Evolutionary conservation across 2,888 invertebrate species (phyloP).

Genomic region (Parthenolecanium corni): DNA sequence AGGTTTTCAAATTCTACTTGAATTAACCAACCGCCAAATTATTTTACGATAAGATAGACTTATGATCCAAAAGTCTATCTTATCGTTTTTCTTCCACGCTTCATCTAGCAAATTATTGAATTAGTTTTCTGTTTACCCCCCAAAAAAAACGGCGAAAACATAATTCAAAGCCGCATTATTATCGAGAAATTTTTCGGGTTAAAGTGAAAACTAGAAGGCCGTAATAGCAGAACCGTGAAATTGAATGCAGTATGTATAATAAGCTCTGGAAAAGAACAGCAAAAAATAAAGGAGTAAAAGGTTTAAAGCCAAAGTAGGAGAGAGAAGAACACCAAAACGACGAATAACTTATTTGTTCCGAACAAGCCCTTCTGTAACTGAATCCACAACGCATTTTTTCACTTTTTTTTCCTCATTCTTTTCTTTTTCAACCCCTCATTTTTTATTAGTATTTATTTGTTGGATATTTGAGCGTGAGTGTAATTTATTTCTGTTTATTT

Average conservation of each 20-base stretch:
- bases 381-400: slow-evolving; percentile 24
- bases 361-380: slow-evolving; percentile 24
- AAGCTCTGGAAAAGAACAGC: slow-evolving; percentile 17
- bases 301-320: not conserved
- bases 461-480: too few relatives aligned
- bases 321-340: slow-evolving; percentile 19
- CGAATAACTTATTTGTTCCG: slow-evolving; percentile 25
- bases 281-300: slow-evolving; percentile 4
- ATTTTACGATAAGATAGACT: too few relatives aligned
- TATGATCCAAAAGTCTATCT: too few relatives aligned
- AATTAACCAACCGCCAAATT: too few relatives aligned
- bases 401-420: slow-evolving; percentile 8
- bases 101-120: too few relatives aligned
- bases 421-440: not conserved
- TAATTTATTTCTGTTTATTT: too few relatives aligned
- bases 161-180: too few relatives aligned
- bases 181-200: not conserved
- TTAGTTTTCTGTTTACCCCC: too few relatives aligned
- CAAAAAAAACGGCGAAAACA: too few relatives aligned
- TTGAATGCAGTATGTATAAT: slow-evolving; percentile 25
- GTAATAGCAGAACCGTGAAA: slow-evolving; percentile 28
- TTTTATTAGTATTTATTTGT: too few relatives aligned
- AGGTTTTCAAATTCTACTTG: too few relatives aligned
- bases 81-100: too few relatives aligned
- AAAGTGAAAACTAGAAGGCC: slow-evolving; percentile 16